Conservation (phyloP, 2,888 invertebrate species). For the Drosophila peninsularis region DNA sequence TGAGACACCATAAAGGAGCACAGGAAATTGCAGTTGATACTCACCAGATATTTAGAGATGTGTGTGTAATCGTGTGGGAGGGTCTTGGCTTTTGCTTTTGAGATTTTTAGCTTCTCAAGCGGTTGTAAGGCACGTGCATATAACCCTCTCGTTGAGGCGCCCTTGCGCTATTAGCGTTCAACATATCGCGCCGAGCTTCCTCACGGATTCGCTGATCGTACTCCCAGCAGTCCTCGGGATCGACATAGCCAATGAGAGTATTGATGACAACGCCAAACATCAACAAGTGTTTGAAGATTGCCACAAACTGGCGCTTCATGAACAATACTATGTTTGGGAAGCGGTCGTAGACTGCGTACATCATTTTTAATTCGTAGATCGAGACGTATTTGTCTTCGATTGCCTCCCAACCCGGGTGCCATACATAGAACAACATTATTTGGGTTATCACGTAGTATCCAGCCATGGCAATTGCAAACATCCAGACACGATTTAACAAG, state of each 20-base stretch:
- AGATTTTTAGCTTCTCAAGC: not conserved
- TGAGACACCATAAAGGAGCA: no score
- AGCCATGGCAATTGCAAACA: not conserved
- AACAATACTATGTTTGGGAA: not conserved
- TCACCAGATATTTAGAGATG: no score
- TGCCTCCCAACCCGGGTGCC: not conserved
- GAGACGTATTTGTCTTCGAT: fast-evolving
- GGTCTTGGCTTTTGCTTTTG: not conserved
- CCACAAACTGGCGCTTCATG: not conserved
- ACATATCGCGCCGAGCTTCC: not conserved
- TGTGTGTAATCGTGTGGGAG: not conserved
- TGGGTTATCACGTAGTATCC: not conserved
- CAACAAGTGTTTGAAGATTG: not conserved
- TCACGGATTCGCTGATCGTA: not conserved
- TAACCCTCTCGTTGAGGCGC: no score
- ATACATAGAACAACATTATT: not conserved
- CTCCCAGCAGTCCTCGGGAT: fast-evolving
- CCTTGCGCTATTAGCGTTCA: not conserved
- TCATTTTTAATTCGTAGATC: not conserved
- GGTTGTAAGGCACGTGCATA: no score
- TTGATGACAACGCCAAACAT: not conserved
- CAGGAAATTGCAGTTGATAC: no score
- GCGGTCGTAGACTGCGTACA: not conserved
- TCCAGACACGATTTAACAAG: not conserved
- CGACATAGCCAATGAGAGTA: not conserved